These are phyloP conservation scores for Silurus meridionalis DNA, from an alignment of 2,113 vertebrate genomes.

Conservation along the genomic window DNA sequence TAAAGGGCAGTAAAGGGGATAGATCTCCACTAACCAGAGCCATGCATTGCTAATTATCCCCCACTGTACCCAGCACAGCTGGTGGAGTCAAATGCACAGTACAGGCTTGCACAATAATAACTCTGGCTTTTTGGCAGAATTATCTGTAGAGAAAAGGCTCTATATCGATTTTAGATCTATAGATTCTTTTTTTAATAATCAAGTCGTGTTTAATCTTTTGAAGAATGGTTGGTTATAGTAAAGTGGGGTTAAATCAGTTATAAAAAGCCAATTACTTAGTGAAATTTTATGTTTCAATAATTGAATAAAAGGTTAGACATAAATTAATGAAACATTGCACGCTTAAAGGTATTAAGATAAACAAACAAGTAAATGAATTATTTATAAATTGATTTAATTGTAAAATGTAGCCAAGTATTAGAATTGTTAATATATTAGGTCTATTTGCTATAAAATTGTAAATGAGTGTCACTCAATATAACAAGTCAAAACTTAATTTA, in stretches of 20 bases:
- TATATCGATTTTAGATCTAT: neutral
- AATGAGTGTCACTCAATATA: neutral
- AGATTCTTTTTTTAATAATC: neutral
- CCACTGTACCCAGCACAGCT: neutral
- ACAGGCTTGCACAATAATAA: neutral
- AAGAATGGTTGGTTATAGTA: neutral
- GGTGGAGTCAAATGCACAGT: constrained; percentile 3
- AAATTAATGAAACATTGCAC: neutral
- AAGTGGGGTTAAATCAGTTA: neutral
- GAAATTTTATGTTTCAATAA: neutral
- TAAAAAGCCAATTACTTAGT: neutral
- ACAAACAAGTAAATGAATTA: no score
- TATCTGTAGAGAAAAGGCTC: neutral
- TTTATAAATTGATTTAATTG: neutral
- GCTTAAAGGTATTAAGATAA: neutral
- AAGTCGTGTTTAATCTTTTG: neutral
- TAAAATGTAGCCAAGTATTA: neutral
- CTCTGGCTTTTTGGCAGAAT: neutral
- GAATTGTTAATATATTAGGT: neutral
- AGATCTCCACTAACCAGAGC: neutral
- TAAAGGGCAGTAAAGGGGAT: neutral
- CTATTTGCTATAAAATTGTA: neutral
- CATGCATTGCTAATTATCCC: constrained; percentile 16
- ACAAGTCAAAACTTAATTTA: neutral
- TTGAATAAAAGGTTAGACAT: neutral